A percentile compares a stretch with the other conserved stretches of the same genome.
Evolutionary conservation across 2,113 vertebrate species (phyloP).

Genomic region (Puntigrus tetrazona): DNA sequence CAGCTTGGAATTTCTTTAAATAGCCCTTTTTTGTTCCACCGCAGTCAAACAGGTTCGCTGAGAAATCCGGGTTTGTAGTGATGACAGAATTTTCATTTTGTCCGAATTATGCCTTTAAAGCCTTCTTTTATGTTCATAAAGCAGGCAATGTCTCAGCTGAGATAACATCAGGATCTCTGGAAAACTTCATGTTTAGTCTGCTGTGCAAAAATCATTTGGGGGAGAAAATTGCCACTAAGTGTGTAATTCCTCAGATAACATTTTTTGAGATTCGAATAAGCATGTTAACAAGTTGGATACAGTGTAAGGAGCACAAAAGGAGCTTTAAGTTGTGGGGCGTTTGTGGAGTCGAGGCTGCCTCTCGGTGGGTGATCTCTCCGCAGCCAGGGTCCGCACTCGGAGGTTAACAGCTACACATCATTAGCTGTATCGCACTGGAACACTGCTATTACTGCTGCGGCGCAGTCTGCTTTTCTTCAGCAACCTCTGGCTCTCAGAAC

Average conservation of each 20-base stretch:
- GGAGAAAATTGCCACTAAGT: neutral
- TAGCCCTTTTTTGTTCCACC: neutral
- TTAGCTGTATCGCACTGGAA: slow-evolving; percentile 65
- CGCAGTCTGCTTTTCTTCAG: slow-evolving; percentile 59
- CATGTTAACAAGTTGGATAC: slow-evolving; percentile 2
- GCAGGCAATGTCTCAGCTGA: slow-evolving; percentile 46
- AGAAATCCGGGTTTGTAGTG: neutral
- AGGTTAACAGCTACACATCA: slow-evolving; percentile 62
- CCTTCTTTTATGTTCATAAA: slow-evolving; percentile 39
- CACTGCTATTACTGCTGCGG: slow-evolving; percentile 59
- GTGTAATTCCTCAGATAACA: slow-evolving; percentile 13
- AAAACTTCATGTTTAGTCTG: slow-evolving; percentile 42
- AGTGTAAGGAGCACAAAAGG: slow-evolving; percentile 3
- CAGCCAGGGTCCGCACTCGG: slow-evolving; percentile 35
- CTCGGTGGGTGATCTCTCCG: slow-evolving; percentile 47
- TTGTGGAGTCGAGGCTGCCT: neutral
- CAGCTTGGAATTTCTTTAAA: neutral
- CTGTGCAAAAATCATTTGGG: slow-evolving; percentile 2
- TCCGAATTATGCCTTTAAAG: neutral
- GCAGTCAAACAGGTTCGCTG: neutral
- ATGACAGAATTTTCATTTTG: neutral
- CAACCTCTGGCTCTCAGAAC: slow-evolving; percentile 35
- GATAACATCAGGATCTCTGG: slow-evolving; percentile 47
- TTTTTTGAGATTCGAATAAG: slow-evolving; percentile 22
- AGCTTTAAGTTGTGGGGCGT: slow-evolving; percentile 11